Conservation (phyloP, 2,888 invertebrate species). For the Scrobipalpa costella region DNA sequence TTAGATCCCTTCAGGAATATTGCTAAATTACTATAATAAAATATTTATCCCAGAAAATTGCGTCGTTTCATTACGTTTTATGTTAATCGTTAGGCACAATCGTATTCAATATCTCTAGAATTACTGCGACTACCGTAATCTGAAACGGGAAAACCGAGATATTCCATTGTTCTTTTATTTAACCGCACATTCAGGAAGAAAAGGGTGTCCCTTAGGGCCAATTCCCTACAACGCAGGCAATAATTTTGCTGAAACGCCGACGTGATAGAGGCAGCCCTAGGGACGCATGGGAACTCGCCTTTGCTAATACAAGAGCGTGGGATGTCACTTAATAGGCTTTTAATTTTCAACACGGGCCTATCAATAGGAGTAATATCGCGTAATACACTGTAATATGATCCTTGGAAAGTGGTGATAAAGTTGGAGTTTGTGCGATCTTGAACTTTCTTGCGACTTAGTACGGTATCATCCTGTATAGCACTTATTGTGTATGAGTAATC, state of each 20-base stretch:
- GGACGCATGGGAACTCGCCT: slow-evolving; percentile 57
- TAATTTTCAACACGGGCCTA: slow-evolving; percentile 72
- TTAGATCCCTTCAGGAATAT: too few species aligned
- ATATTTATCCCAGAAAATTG: too few species aligned
- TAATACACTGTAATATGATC: slow-evolving; percentile 54
- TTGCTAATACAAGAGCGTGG: slow-evolving; percentile 57
- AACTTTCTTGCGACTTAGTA: not conserved
- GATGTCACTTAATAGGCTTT: slow-evolving; percentile 71
- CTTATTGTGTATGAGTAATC: slow-evolving; percentile 16
- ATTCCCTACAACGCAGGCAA: slow-evolving; percentile 11
- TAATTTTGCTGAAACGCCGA: not conserved
- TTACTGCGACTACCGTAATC: not conserved
- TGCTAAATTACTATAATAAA: too few species aligned
- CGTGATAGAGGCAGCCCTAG: slow-evolving; percentile 34
- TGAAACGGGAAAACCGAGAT: not conserved
- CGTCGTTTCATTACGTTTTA: too few species aligned
- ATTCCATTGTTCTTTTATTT: slow-evolving; percentile 12
- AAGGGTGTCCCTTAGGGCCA: slow-evolving; percentile 9
- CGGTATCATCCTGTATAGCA: slow-evolving; percentile 2
- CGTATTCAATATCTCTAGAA: not conserved
- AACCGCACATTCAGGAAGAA: slow-evolving; percentile 8
- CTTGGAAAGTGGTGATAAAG: slow-evolving; percentile 33
- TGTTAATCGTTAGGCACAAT: too few species aligned
- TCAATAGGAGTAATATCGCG: slow-evolving; percentile 49
- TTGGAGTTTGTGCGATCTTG: not conserved